A percentile compares a stretch with the other conserved stretches of the same genome.
phyloP scores from a whole-genome alignment of 2,888 invertebrate genomes.

The Volucella inanis region DNA sequence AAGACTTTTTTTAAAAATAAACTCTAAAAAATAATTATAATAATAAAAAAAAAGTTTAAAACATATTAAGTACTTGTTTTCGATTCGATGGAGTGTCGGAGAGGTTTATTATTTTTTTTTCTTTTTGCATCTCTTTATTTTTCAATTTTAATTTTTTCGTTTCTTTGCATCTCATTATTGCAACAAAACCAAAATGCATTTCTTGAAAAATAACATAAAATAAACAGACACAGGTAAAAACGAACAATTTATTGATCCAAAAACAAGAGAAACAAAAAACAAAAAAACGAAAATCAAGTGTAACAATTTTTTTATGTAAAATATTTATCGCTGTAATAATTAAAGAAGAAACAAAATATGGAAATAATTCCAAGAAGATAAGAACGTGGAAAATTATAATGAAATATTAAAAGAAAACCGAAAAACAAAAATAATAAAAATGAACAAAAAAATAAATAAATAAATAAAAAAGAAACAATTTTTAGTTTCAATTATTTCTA shows the following conservation, averaged over 20 bases:
- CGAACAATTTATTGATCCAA: slow-evolving; percentile 61
- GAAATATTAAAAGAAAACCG: slow-evolving; percentile 50
- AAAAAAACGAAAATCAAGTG: slow-evolving; percentile 14
- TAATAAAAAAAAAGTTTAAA: slow-evolving; percentile 7
- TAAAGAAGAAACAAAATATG: slow-evolving; percentile 37
- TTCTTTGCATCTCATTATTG: neutral
- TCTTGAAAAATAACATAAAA: slow-evolving; percentile 18
- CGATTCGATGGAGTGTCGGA: slow-evolving; percentile 4
- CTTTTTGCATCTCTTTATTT: slow-evolving; percentile 9
- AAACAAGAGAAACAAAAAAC: slow-evolving; percentile 38
- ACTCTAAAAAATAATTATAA: neutral
- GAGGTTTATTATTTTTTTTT: slow-evolving; percentile 19
- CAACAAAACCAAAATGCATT: slow-evolving; percentile 49
- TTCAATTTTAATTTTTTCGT: neutral
- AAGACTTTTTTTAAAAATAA: slow-evolving; percentile 24
- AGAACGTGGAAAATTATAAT: slow-evolving; percentile 67
- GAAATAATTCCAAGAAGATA: slow-evolving; percentile 58
- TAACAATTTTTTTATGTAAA: slow-evolving; percentile 58
- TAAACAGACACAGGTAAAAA: slow-evolving; percentile 38
- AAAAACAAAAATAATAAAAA: slow-evolving; percentile 53
- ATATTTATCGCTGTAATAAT: slow-evolving; percentile 69
- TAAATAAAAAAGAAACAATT: slow-evolving; percentile 32
- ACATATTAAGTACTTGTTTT: slow-evolving; percentile 28
- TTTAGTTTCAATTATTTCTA: neutral
- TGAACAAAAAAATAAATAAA: slow-evolving; percentile 26